These are phyloP conservation scores for Mamestra brassicae DNA, from an alignment of 2,888 invertebrate species.

Conservation along the genomic window DNA sequence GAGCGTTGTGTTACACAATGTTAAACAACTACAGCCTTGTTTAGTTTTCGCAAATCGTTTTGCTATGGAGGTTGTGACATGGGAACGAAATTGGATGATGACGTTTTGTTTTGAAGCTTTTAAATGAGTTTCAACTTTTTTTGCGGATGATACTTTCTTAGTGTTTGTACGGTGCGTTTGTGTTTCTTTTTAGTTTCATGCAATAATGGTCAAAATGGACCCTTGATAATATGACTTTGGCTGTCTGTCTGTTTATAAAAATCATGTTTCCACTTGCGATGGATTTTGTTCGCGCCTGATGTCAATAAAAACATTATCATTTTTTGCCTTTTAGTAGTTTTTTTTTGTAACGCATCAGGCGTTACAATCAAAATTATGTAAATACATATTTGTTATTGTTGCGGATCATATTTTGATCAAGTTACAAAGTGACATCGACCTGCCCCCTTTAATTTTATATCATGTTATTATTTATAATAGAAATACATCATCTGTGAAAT, in stretches of 20 bases:
- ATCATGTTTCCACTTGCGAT: background rate
- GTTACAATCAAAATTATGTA: too few species aligned
- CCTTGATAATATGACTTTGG: too few species aligned
- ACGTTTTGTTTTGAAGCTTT: slow-evolving; percentile 1
- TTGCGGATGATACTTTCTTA: background rate
- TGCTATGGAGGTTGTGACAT: background rate
- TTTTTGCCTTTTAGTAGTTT: too few species aligned
- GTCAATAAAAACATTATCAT: background rate
- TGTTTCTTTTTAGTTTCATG: background rate
- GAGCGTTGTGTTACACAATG: slow-evolving; percentile 20
- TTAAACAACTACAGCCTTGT: background rate
- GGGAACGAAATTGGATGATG: background rate
- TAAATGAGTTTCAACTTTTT: background rate
- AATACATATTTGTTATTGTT: too few species aligned
- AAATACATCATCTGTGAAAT: too few species aligned
- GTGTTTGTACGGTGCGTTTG: background rate
- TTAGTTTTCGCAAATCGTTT: slow-evolving; percentile 29
- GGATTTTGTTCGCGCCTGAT: background rate
- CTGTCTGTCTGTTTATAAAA: too few species aligned
- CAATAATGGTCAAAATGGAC: too few species aligned
- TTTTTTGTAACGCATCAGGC: too few species aligned
- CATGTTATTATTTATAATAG: too few species aligned
- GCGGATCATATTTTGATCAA: too few species aligned
- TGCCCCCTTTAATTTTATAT: too few species aligned
- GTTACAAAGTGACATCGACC: too few species aligned